Evolutionary conservation across 2,113 vertebrate species (phyloP).

Genomic region (Gallinago undulata): DNA sequence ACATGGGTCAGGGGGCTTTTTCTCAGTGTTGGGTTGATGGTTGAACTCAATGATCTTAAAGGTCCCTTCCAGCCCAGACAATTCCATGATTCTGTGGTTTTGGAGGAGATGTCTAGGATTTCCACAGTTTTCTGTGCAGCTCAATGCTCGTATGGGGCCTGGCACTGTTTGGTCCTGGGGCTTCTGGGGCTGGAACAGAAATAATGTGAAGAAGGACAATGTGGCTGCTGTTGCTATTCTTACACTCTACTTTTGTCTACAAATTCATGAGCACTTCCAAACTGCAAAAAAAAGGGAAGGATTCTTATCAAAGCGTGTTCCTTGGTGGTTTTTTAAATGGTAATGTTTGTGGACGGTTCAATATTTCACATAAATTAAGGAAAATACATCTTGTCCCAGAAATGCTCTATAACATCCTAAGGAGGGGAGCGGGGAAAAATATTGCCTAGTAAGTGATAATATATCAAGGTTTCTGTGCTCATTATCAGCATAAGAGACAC

Average conservation of each 20-base stretch:
- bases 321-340: not conserved
- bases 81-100: not conserved
- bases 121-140: not conserved
- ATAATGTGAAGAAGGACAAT: not conserved
- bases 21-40: not conserved
- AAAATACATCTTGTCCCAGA: conserved; percentile 4
- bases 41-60: not conserved
- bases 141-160: not conserved
- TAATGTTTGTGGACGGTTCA: not conserved
- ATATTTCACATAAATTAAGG: conserved; percentile 6
- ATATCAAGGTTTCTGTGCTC: conserved; percentile 19
- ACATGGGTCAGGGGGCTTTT: not conserved
- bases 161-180: accelerated
- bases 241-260: not conserved
- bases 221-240: not conserved
- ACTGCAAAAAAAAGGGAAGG: not conserved
- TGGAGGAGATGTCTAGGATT: accelerated
- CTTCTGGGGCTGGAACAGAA: not conserved
- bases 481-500: conserved; percentile 40
- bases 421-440: conserved; percentile 13
- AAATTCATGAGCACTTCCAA: not conserved
- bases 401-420: not conserved
- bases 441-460: conserved; percentile 20
- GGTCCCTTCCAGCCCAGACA: not conserved
- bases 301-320: not conserved